Percentiles rank a stretch among this genome's conserved stretches.
These are phyloP conservation scores for Sinosuthora webbiana DNA, from an alignment of 2,113 vertebrate species.

Conservation along the genomic window DNA sequence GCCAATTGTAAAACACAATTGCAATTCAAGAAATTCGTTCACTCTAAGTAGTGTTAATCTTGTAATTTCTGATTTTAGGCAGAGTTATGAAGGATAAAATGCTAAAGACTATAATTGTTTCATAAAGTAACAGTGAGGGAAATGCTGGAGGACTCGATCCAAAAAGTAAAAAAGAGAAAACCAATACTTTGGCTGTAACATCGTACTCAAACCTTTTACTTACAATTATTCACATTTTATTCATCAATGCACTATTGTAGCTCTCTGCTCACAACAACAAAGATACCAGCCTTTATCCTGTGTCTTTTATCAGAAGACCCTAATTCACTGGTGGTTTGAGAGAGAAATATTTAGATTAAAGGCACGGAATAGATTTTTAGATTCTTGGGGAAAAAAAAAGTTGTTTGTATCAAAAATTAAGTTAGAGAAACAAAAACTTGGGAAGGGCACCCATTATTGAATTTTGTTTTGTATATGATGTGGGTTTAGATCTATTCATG, in stretches of 20 bases:
- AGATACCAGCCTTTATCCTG: background rate
- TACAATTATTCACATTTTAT: background rate
- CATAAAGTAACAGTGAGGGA: background rate
- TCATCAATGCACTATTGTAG: background rate
- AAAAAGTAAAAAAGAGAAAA: background rate
- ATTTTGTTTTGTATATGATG: accelerated
- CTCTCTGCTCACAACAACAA: background rate
- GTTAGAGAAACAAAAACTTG: background rate
- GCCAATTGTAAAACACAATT: background rate
- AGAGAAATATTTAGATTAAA: background rate
- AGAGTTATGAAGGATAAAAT: background rate
- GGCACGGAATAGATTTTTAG: background rate
- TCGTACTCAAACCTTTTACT: background rate
- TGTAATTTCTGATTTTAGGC: background rate
- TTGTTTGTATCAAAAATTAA: background rate
- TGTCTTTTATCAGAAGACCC: background rate
- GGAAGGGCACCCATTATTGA: background rate
- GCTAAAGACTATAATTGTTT: background rate
- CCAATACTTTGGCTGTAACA: background rate
- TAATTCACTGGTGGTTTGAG: background rate
- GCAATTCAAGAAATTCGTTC: background rate
- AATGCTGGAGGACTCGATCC: background rate
- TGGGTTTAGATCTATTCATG: background rate
- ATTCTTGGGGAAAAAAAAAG: background rate
- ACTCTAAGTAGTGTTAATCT: background rate